phyloP scores from a whole-genome alignment of 2,113 vertebrate species.

The Labeo catla region DNA sequence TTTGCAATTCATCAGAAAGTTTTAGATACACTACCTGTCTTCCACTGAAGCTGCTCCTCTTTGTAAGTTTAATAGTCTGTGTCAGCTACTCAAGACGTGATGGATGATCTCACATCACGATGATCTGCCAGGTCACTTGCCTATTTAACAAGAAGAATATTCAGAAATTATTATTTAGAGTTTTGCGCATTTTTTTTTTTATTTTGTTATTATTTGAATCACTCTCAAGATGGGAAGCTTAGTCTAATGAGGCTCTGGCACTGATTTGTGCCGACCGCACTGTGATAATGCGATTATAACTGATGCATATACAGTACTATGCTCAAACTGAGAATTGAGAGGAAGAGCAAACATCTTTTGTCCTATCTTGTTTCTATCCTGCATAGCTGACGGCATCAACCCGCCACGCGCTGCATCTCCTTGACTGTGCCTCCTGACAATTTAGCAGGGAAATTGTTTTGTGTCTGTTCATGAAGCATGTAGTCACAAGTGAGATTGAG shows the following conservation, averaged over 20 bases:
- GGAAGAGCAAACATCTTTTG: background rate
- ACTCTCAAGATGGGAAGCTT: background rate
- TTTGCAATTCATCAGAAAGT: no score
- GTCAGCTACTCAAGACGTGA: background rate
- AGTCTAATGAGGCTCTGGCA: background rate
- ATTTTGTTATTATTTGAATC: background rate
- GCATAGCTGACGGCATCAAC: background rate
- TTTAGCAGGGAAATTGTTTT: conserved; percentile 1
- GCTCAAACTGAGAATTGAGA: background rate
- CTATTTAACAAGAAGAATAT: background rate
- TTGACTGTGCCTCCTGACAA: background rate
- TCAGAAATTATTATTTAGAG: background rate
- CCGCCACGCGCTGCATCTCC: background rate
- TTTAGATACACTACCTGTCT: no score
- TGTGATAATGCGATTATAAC: background rate
- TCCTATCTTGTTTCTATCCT: background rate
- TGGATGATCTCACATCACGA: background rate
- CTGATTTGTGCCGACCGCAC: background rate
- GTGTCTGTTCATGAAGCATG: background rate
- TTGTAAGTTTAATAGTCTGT: background rate
- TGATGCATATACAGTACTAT: background rate
- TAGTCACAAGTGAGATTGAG: background rate
- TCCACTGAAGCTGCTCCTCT: no score
- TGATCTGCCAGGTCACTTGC: background rate
- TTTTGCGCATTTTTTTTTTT: background rate